Evolutionary conservation across 2,113 vertebrate genomes (phyloP).

Genomic region (Panthera leo): DNA sequence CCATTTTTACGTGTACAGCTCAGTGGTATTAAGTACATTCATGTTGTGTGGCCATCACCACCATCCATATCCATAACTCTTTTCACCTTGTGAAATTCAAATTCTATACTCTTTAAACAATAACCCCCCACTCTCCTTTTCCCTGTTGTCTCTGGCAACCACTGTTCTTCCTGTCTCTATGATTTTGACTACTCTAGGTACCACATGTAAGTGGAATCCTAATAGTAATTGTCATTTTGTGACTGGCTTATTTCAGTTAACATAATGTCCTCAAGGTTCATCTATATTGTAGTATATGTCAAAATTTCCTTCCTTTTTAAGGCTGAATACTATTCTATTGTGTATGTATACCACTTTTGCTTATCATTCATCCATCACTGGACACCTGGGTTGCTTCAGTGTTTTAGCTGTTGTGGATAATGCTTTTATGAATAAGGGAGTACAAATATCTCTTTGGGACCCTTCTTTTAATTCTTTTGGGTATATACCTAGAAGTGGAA

Average conservation of each 20-base stretch:
- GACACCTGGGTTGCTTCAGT: background rate
- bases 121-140: background rate
- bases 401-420: background rate
- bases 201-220: background rate
- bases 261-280: background rate
- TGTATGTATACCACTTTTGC: background rate
- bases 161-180: background rate
- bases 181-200: background rate
- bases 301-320: constrained; percentile 3
- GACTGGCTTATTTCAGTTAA: background rate
- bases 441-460: background rate
- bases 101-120: background rate
- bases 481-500: background rate
- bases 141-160: background rate
- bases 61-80: background rate
- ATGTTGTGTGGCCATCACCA: background rate
- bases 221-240: background rate
- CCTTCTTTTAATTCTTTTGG: background rate
- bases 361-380: background rate
- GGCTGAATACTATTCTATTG: background rate
- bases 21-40: background rate
- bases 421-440: background rate
- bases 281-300: background rate
- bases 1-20: background rate
- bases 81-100: background rate